These are phyloP conservation scores for Typhlichthys subterraneus DNA, from an alignment of 2,797 vertebrate species.

Conservation along the genomic window DNA sequence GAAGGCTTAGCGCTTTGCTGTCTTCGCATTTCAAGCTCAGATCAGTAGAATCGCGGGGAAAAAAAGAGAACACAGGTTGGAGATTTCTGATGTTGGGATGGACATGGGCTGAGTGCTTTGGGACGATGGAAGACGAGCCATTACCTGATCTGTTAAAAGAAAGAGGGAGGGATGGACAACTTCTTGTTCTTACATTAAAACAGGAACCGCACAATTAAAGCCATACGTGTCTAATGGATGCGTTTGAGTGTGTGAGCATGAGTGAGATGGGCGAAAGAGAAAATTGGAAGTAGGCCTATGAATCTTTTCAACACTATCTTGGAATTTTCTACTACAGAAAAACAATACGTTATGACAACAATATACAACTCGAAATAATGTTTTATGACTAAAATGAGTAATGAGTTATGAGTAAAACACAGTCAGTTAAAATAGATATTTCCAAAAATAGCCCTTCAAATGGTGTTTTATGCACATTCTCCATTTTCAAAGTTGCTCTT, in stretches of 20 bases:
- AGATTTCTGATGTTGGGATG: conserved; percentile 88
- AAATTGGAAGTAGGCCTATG: conserved; percentile 36
- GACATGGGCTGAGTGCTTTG: conserved; percentile 76
- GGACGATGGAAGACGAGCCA: conserved; percentile 73
- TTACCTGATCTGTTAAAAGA: conserved; percentile 80
- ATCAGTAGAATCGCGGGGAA: conserved; percentile 88
- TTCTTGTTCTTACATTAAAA: conserved; percentile 76
- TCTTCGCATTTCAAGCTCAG: conserved; percentile 93
- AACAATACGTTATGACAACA: conserved; percentile 28
- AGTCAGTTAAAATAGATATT: too few species aligned
- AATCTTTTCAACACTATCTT: conserved; percentile 51
- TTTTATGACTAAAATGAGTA: not conserved
- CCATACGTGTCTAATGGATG: conserved; percentile 62
- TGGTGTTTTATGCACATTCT: too few species aligned
- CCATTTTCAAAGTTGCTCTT: not conserved
- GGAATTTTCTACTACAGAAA: conserved; percentile 59
- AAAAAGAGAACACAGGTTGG: conserved; percentile 75
- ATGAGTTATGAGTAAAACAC: too few species aligned
- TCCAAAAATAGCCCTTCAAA: too few species aligned
- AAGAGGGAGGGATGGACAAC: conserved; percentile 71
- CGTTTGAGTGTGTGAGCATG: conserved; percentile 20
- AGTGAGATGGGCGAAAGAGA: conserved; percentile 40
- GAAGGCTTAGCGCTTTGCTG: conserved; percentile 93
- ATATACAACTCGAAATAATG: too few species aligned
- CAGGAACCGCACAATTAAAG: conserved; percentile 71